phyloP scores from a whole-genome alignment of 2,797 vertebrate genomes.

The Hypotaenidia philippensis region DNA sequence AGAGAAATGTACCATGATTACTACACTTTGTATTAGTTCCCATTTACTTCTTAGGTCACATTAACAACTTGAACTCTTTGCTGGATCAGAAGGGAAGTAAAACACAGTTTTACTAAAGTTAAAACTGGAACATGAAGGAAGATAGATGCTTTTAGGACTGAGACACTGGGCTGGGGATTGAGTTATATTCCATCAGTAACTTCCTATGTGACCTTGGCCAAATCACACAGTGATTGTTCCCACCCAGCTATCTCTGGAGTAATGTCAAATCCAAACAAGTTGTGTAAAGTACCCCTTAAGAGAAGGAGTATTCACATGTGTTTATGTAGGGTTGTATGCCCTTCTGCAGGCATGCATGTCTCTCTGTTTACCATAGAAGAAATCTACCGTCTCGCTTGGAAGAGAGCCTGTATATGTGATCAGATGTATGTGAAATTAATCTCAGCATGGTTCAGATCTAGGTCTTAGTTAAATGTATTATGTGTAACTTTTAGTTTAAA shows the following conservation, averaged over 20 bases:
- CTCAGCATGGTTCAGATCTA: not conserved
- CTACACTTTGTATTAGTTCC: not conserved
- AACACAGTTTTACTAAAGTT: not conserved
- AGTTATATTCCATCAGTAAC: not conserved
- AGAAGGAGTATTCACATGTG: not conserved
- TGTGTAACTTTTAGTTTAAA: not conserved
- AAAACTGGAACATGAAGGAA: not conserved
- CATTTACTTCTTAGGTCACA: not conserved
- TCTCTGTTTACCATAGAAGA: not conserved
- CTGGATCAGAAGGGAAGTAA: not conserved
- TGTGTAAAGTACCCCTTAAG: not conserved
- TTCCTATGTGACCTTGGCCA: not conserved
- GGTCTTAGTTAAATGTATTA: not conserved
- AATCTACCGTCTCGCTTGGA: not conserved
- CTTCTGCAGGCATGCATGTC: not conserved
- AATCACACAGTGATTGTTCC: not conserved
- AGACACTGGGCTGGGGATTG: not conserved
- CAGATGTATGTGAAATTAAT: not conserved
- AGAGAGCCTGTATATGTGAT: not conserved
- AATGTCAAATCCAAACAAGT: not conserved
- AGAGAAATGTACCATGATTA: not conserved
- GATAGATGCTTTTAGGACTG: not conserved
- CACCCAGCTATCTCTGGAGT: not conserved
- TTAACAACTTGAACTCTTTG: not conserved
- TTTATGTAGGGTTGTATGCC: not conserved